These are phyloP conservation scores for Syngnathoides biaculeatus DNA, from an alignment of 2,113 vertebrate genomes.

Conservation along the genomic window DNA sequence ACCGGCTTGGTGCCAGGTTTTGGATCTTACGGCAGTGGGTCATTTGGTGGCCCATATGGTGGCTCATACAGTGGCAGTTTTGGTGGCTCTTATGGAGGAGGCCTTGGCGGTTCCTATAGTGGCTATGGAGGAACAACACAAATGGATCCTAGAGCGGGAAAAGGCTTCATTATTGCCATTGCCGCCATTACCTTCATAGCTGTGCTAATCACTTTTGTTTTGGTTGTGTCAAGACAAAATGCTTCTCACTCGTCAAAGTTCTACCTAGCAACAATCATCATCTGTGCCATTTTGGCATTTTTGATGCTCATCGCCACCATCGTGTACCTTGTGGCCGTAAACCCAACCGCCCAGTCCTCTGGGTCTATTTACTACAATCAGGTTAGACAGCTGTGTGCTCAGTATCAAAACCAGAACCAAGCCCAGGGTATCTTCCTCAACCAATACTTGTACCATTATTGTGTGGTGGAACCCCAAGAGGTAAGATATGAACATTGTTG, in stretches of 20 bases:
- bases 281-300: slow-evolving; percentile 74
- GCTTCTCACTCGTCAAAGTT: slow-evolving; percentile 74
- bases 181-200: slow-evolving; percentile 80
- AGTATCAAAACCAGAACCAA: slow-evolving; percentile 76
- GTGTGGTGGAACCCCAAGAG: slow-evolving; percentile 90
- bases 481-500: slow-evolving; percentile 56
- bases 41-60: slow-evolving; percentile 12
- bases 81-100: slow-evolving; percentile 16
- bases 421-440: slow-evolving; percentile 77
- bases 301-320: slow-evolving; percentile 84
- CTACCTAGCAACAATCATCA: slow-evolving; percentile 78
- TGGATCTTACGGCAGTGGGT: slow-evolving; percentile 12
- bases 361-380: slow-evolving; percentile 81
- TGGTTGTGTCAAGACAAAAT: slow-evolving; percentile 76
- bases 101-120: slow-evolving; percentile 42
- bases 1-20: slow-evolving; percentile 31
- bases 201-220: slow-evolving; percentile 77
- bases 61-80: slow-evolving; percentile 17
- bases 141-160: slow-evolving; percentile 79
- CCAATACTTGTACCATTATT: slow-evolving; percentile 91
- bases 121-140: slow-evolving; percentile 51
- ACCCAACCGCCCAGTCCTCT: slow-evolving; percentile 81
- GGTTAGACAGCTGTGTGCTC: slow-evolving; percentile 77
- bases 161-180: slow-evolving; percentile 85
- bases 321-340: slow-evolving; percentile 84